Evolutionary conservation across 2,113 vertebrate species (phyloP), one percentile per base, ranked within the genome.

Genomic region (Xyliphius kryptos): DNA sequence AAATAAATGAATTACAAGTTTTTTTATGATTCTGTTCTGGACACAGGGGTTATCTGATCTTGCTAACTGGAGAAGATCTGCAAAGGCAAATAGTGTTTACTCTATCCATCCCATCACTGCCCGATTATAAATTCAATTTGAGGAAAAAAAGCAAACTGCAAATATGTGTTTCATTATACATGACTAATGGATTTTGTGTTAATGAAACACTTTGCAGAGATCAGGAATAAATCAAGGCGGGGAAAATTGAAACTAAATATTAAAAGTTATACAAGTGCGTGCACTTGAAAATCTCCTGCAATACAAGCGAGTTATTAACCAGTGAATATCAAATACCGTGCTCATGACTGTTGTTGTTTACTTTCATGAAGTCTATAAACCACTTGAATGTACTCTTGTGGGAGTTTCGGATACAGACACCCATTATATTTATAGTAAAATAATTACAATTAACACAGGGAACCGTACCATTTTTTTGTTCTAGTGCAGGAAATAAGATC

Each of bases 161-260:
- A 82, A 83, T 80, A 81, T 77, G 77, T 74, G 75, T 80, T 79
- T 79, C 68, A 80, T 76, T 81, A 76, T 70, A 66, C 76, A 84
- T 86, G 86, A 86, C 78, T 76, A 85, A 87, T 84, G 80, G 73
- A 77, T 82, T 82, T 81, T 76, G 74, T 66, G 79, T 84, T 86
- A 88, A 88, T 86, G 84, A 86, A 88, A 87, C 79, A 80, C 80
- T 79, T 61, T 80, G 71, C 71, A 56, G 47, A 56, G 66, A 77
- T 78, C 77, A 85, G 80, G 76, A 86, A 86, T 87, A 83, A 87
- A 88, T 88, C 80, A 86, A 79, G 76, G 77, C 76, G 70, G 74
- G 73, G 37, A 61, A 78, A 74, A 68, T 55, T 68, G 82, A 80
- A 82, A 74, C 77, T 70, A 76, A 77, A 84, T 83, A 88, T 88